Evolutionary conservation across 2,797 vertebrate species (phyloP).

Genomic region (Peromyscus aztecus): DNA sequence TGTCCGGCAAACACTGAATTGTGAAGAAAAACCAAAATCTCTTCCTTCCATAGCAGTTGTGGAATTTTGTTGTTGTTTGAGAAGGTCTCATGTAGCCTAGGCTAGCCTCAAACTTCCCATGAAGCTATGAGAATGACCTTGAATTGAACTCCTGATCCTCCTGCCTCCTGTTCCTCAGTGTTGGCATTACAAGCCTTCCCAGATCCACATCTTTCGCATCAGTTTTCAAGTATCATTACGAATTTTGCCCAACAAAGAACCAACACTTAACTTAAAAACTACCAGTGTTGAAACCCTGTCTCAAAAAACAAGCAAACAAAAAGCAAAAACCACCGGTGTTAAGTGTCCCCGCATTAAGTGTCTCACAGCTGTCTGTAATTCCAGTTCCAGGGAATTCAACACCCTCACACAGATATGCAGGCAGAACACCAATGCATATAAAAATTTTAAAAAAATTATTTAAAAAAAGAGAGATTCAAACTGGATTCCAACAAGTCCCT

Average conservation of each 20-base stretch:
- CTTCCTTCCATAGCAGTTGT: not conserved
- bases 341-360: too few species aligned
- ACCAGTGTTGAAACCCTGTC: not conserved
- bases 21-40: not conserved
- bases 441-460: not conserved
- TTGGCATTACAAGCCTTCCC: not conserved
- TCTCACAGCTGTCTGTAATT: not conserved
- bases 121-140: not conserved
- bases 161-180: not conserved
- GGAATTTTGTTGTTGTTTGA: not conserved
- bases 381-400: not conserved
- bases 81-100: not conserved
- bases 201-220: not conserved
- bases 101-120: not conserved
- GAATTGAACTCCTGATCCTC: not conserved
- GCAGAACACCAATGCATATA: not conserved
- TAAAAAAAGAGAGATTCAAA: slow-evolving; percentile 39
- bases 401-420: not conserved
- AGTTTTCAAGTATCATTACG: too few species aligned
- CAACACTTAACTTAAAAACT: not conserved
- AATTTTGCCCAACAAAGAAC: not conserved
- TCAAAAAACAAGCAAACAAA: not conserved
- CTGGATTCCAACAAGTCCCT: slow-evolving; percentile 19
- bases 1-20: not conserved
- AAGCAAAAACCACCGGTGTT: not conserved